These are phyloP conservation scores for Operophtera brumata DNA, from an alignment of 2,888 invertebrate genomes.

Conservation along the genomic window DNA sequence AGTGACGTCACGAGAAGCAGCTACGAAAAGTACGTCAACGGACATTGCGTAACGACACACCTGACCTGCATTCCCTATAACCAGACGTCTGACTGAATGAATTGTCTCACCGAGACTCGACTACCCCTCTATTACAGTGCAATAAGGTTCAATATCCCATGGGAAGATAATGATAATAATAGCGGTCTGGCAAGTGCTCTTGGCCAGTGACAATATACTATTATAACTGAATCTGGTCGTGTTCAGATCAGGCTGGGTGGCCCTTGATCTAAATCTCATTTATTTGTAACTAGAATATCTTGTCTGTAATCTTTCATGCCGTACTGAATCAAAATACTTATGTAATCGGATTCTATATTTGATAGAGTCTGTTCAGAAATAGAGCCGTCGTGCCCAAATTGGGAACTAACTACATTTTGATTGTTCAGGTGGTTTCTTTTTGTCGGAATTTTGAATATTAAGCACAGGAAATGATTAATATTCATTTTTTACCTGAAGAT, in stretches of 20 bases:
- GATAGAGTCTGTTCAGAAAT: no score
- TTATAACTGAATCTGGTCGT: constrained; percentile 64
- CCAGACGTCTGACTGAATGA: constrained; percentile 36
- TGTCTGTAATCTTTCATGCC: constrained; percentile 30
- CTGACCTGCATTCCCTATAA: constrained; percentile 47
- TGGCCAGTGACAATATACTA: constrained; percentile 70
- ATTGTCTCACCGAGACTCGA: constrained; percentile 25
- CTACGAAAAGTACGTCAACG: constrained; percentile 36
- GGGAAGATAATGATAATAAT: constrained; percentile 55
- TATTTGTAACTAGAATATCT: constrained; percentile 40
- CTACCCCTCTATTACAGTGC: constrained; percentile 21
- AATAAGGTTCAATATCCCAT: constrained; percentile 49
- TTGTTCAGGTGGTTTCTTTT: no score
- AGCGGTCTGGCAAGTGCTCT: constrained; percentile 67
- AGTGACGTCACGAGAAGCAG: constrained; percentile 33
- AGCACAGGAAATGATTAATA: no score
- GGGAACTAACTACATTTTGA: no score
- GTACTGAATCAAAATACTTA: not conserved
- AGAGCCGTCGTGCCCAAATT: no score
- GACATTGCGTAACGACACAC: constrained; percentile 42
- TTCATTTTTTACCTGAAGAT: no score
- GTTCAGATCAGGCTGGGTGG: constrained; percentile 48
- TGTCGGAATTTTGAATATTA: no score
- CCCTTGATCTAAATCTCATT: constrained; percentile 70
- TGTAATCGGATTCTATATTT: not conserved